Conservation (phyloP, 2,113 vertebrate genomes). For the Muntiacus reevesi region DNA sequence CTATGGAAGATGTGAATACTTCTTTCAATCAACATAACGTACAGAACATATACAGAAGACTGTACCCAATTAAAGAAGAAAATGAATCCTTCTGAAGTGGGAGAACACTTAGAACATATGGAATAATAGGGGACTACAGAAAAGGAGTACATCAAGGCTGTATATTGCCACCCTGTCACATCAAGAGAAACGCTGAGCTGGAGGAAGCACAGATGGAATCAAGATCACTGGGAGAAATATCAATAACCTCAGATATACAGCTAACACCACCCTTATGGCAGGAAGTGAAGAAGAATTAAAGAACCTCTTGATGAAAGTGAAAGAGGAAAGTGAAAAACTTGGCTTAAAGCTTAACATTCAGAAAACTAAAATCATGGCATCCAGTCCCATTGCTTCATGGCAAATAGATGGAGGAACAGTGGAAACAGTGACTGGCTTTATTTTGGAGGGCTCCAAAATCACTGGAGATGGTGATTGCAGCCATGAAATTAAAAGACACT, state of each 20-base stretch:
- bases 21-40: not conserved
- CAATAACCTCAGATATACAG: not conserved
- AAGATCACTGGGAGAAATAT: not conserved
- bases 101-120: not conserved
- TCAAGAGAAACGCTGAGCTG: accelerated
- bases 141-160: not conserved
- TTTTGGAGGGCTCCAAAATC: accelerated
- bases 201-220: not conserved
- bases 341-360: not conserved
- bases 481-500: not conserved
- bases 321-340: not conserved
- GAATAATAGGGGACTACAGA: not conserved
- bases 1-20: not conserved
- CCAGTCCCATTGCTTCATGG: not conserved
- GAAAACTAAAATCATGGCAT: not conserved
- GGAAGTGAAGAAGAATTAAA: not conserved
- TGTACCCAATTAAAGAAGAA: not conserved
- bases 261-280: not conserved
- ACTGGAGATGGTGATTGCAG: not conserved
- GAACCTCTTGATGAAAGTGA: not conserved
- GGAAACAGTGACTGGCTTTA: not conserved
- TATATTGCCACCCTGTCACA: not conserved
- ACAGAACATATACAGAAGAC: not conserved
- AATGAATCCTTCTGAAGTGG: not conserved
- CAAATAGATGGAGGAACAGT: not conserved